Evolutionary conservation across 2,888 invertebrate species (phyloP), one percentile per base, ranked within the genome.

Genomic region (Philonicus albiceps): DNA sequence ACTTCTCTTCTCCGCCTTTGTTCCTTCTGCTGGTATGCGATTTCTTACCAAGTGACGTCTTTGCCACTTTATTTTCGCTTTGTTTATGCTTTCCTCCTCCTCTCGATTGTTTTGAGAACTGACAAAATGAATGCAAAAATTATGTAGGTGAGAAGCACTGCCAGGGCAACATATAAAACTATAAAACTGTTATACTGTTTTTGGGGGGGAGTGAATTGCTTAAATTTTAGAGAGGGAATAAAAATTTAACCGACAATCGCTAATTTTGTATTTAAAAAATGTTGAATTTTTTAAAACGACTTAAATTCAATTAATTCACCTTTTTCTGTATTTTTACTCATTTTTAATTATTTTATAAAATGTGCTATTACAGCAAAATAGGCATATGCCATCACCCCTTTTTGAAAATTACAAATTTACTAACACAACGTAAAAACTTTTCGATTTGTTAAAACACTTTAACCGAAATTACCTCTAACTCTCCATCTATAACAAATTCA

Each of bases 1-100:
- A 34, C 34, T 40, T 76, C 19, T 76, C 22, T 76, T 76, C 22
- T 37, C 40, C 34, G 40, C 34, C 34, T 40, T 76, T 31, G 40
- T 76, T 76, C 76, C 40, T 40, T 76, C 40, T 76, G 40, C 40
- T 76, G 34, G 76, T 76, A 40, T 76, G 76, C 40, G 76, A 76
- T 76, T 76, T 76, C 76, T 22, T 37, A 13, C 76, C 13, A 40
- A 76, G 76, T 76, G 76, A 76, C 76, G 76, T 76, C 76, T 76
- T 76, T 76, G 34, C 76, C 22, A 76, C 76, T 76, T 34, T 76
- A 19, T 40, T 76, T 76, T 76, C 64, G 40, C 76, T 76, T 76
- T 76, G 76, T 76, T 76, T 76, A 76, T 76, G 76, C 76, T 13
- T 37, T 76, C 76, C 40, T 22, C 19, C 40, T 76, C 40, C 34